Evolutionary conservation across 1,140 invertebrate species (phyloP), one percentile per base, ranked within the genome.

Genomic region (Anastatus disparis): DNA sequence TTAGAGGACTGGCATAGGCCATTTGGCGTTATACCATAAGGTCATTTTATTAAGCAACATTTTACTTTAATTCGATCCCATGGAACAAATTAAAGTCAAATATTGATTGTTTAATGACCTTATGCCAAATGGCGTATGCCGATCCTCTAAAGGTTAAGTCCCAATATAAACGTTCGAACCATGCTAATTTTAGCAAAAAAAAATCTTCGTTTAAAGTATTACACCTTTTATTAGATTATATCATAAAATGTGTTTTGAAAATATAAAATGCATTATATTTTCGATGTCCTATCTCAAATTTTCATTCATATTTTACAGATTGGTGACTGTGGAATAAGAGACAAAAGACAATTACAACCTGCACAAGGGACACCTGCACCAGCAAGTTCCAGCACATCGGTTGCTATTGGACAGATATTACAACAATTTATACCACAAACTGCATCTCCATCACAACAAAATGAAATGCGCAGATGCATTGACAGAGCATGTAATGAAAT

Each of bases 241-340:
- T 17, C 13, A 24, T n/a, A 29, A 22, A 58, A 22, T 48, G 0
- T 44, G 2, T 52, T 26, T 53, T 13, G 26, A 17, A 12, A 15
- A 40, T 55, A 55, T 26, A 13, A 26, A 56, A 31, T 22, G 52
- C 64, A 17, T 31, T 56, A 15, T 46, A 66, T 35, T 9, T 68
- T 35, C 55, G 3, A 50, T 68, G 42, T 48, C 50, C 38, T 38
- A 13, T 59, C 15, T 42, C 29, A 58, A 29, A 38, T 50, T 15
- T 20, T 48, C 17, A 46, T 44, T 67, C 27, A 61, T 69, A n/a
- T 61, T 59, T 69, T 69, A 8, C 56, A 69, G 66, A 61, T 69
- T n/a, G 15, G 26, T 15, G 44, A 40, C 3, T 61, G 53, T 52
- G 35, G 22, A 13, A 24, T 8, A 15, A 59, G n/a, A 53, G 3